phyloP scores from a whole-genome alignment of 1,140 invertebrate genomes.

The Lanistes nyassanus region DNA sequence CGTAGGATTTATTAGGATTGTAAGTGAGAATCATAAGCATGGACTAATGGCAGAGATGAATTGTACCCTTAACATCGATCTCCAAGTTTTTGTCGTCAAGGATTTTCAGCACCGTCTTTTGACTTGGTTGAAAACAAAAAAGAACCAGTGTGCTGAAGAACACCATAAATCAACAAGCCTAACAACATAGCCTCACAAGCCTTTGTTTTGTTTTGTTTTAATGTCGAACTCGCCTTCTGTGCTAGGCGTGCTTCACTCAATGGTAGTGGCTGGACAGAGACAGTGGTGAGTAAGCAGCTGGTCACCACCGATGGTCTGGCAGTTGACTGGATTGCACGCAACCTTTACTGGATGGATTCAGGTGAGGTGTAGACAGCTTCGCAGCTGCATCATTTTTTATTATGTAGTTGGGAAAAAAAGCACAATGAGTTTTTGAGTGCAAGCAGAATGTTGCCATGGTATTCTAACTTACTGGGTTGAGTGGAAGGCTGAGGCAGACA shows the following conservation, averaged over 20 bases:
- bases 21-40: neutral
- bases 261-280: slow-evolving; percentile 79
- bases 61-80: neutral
- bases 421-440: too few species aligned
- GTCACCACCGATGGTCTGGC: slow-evolving; percentile 90
- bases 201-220: neutral
- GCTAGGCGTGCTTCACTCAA: slow-evolving; percentile 67
- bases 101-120: neutral
- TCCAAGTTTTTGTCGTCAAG: neutral
- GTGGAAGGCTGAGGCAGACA: too few species aligned
- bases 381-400: too few species aligned
- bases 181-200: too few species aligned
- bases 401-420: too few species aligned
- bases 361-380: slow-evolving; percentile 62
- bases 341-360: slow-evolving; percentile 97
- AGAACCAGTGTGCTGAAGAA: neutral
- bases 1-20: too few species aligned
- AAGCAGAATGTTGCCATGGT: too few species aligned
- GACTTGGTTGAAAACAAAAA: neutral
- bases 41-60: neutral
- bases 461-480: too few species aligned
- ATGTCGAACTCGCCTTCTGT: neutral
- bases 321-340: slow-evolving; percentile 96
- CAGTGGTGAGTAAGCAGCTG: slow-evolving; percentile 81
- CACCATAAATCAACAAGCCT: neutral